Evolutionary conservation across 2,113 vertebrate genomes (phyloP).

Genomic region (Ailurus styani): DNA sequence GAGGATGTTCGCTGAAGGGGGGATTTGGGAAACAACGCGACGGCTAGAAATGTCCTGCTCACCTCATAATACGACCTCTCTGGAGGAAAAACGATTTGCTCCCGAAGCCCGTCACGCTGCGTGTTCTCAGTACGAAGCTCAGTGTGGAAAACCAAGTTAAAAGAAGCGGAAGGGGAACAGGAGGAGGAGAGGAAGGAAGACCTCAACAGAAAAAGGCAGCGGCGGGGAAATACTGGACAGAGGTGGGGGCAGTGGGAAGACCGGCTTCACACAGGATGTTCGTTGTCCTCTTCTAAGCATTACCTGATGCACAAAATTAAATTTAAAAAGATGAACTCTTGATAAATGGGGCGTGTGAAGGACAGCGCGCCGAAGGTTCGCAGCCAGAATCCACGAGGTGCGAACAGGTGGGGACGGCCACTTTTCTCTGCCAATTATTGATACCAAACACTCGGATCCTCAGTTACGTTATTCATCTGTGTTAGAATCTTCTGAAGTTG

Average conservation of each 20-base stretch:
- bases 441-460: background rate
- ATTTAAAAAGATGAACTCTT: background rate
- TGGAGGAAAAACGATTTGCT: background rate
- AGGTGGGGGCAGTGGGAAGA: background rate
- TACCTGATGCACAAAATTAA: background rate
- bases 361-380: background rate
- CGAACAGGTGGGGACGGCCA: background rate
- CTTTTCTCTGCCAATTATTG: background rate
- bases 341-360: background rate
- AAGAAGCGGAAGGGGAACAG: background rate
- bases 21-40: slow-evolving; percentile 16
- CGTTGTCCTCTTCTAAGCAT: background rate
- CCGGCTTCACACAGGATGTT: background rate
- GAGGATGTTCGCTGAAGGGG: slow-evolving; percentile 59
- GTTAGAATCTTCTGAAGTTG: background rate
- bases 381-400: background rate
- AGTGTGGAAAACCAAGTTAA: background rate
- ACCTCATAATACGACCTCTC: slow-evolving; percentile 10
- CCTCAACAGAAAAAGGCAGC: background rate
- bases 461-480: background rate
- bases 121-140: no score
- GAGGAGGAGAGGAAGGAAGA: background rate
- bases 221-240: background rate
- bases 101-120: background rate
- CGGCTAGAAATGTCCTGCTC: background rate